phyloP scores from a whole-genome alignment of 2,888 invertebrate species.

The Serripes groenlandicus region DNA sequence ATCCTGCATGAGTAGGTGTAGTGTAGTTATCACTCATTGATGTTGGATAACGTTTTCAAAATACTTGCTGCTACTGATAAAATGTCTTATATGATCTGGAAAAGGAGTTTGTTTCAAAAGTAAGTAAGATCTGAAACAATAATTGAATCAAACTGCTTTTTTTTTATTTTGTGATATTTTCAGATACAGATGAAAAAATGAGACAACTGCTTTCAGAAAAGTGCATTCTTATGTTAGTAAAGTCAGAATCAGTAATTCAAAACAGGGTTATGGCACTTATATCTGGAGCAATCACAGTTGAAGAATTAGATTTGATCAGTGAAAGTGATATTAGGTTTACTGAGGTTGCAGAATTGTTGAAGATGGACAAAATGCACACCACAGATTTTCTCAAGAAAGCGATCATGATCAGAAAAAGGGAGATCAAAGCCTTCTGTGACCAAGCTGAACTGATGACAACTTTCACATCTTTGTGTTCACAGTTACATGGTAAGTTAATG shows the following conservation, averaged over 20 bases:
- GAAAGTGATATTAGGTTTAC: conserved; percentile 30
- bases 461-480: conserved; percentile 17
- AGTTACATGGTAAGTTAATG: neutral
- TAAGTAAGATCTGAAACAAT: too few relatives aligned
- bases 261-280: conserved; percentile 16
- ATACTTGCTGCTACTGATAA: too few relatives aligned
- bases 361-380: neutral
- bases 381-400: conserved; percentile 16
- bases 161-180: too few relatives aligned
- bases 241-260: conserved; percentile 41
- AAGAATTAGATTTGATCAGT: conserved; percentile 27
- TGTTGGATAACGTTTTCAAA: too few relatives aligned
- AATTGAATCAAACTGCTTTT: too few relatives aligned
- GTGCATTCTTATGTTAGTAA: conserved; percentile 14
- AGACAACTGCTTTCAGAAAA: conserved; percentile 10
- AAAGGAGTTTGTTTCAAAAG: too few relatives aligned
- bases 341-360: conserved; percentile 33
- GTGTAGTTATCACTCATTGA: too few relatives aligned
- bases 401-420: conserved; percentile 25
- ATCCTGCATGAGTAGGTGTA: too few relatives aligned
- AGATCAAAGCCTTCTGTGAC: conserved; percentile 32
- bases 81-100: too few relatives aligned
- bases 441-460: conserved; percentile 35
- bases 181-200: neutral
- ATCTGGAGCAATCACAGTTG: conserved; percentile 36